Evolutionary conservation across 2,113 vertebrate species (phyloP), one percentile per base, ranked within the genome.

Genomic region (Ariopsis seemanni): DNA sequence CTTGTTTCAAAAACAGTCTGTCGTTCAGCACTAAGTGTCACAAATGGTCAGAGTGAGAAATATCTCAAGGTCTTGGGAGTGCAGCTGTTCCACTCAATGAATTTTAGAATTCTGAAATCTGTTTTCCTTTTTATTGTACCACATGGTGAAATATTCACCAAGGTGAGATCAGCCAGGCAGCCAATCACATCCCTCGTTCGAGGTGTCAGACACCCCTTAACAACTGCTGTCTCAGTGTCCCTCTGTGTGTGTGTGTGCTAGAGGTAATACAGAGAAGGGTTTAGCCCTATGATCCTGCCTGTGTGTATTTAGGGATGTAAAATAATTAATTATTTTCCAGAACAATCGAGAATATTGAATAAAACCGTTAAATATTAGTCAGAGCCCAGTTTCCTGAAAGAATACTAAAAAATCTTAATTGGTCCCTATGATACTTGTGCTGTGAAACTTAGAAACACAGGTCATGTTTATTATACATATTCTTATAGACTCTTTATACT

Each of bases 41-140:
- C 55, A 48, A 58, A 57, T 71, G 91, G 91, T 92, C 93, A 91
- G 91, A 90, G 92, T 95, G 93, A 94, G 93, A 94, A 95, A 94
- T 93, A 93, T 94, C 93, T 94, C 93, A 94, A 94, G 93, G 93
- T 94, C 93, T 93, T 94, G 93, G 93, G 93, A 95, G 94, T 95
- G 94, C 94, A 93, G 93, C 94, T 93, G 94, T 95, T 95, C 94
- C 93, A 95, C 91, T 95, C 94, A 93, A 94, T 94, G 93, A 94
- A 95, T 95, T 95, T 93, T 92, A 92, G 91, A 93, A 94, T 93
- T 92, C 90, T 93, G 86, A 93, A 95, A 95, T 93, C 95, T 93
- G 92, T 94, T 95, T 94, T 94, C 92, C 90, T 92, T 95, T 95
- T 95, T 94, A 95, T 93, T 92, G 93, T 93, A 92, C 93, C 92